These are phyloP conservation scores for Bolinopsis microptera DNA, from an alignment of 37 sponge, comb jelly and placozoan genomes.

Conservation along the genomic window DNA sequence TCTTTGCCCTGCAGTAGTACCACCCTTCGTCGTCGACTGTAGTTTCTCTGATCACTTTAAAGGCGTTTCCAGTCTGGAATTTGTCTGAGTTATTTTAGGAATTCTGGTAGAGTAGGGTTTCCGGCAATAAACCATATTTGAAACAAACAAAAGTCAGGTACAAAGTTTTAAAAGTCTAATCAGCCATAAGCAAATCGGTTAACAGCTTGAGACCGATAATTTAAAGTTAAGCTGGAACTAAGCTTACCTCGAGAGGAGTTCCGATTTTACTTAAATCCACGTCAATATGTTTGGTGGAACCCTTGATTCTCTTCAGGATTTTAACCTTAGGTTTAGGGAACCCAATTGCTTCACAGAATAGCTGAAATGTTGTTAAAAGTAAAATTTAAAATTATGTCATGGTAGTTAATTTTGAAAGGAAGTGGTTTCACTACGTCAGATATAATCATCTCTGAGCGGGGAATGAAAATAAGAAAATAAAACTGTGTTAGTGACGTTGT, in stretches of 20 bases:
- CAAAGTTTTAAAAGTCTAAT: not conserved
- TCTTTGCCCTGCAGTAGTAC: slow-evolving; percentile 46
- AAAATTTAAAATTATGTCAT: too few species aligned
- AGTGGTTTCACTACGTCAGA: too few species aligned
- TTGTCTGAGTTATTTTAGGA: not conserved
- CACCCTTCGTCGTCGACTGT: not conserved
- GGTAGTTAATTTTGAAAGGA: too few species aligned
- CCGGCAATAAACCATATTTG: not conserved
- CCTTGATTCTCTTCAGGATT: not conserved
- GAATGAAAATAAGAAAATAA: not conserved
- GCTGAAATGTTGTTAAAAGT: not conserved
- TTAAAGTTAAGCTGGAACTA: not conserved
- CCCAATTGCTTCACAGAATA: slow-evolving; percentile 28
- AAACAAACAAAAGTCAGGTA: not conserved
- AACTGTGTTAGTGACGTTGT: not conserved
- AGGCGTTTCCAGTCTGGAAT: slow-evolving; percentile 10
- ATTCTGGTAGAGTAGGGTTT: not conserved
- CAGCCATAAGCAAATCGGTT: not conserved
- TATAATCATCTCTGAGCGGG: too few species aligned
- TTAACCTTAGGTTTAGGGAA: slow-evolving; percentile 3
- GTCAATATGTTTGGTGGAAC: not conserved
- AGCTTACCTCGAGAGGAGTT: not conserved
- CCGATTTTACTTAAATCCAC: not conserved
- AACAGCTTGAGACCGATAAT: not conserved
- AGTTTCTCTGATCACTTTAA: not conserved